phyloP scores from a whole-genome alignment of 2,797 vertebrate species.

The Glossophaga mutica region DNA sequence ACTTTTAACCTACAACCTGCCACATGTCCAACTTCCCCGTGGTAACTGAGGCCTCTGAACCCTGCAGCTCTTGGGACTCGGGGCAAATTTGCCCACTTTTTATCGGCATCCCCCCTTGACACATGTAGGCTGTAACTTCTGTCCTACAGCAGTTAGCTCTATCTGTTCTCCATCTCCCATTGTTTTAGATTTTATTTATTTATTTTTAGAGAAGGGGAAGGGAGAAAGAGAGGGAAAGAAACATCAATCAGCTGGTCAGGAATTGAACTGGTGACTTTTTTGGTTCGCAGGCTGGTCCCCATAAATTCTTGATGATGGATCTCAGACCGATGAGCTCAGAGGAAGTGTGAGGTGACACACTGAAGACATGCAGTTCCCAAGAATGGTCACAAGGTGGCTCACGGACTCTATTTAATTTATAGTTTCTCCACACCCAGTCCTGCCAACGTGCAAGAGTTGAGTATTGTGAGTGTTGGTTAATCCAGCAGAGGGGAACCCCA shows the following conservation, averaged over 20 bases:
- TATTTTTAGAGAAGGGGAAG: not conserved
- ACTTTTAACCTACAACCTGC: not conserved
- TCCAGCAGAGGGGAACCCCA: not conserved
- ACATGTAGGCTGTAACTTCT: not conserved
- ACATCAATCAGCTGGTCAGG: not conserved
- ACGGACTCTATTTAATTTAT: not conserved
- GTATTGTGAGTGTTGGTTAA: not conserved
- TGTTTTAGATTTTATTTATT: not conserved
- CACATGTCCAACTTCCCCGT: not conserved
- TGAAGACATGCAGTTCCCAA: not conserved
- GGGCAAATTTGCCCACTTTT: not conserved
- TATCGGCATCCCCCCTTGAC: not conserved
- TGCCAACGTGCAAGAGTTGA: not conserved
- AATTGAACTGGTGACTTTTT: not conserved
- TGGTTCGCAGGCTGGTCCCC: not conserved
- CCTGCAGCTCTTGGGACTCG: not conserved
- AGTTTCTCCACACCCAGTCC: not conserved
- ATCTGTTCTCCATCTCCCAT: not conserved
- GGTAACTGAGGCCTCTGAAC: not conserved
- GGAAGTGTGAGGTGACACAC: not conserved
- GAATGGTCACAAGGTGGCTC: constrained; percentile 45
- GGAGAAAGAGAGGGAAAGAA: not conserved
- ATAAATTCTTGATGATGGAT: not conserved
- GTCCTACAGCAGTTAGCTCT: not conserved
- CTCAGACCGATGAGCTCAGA: not conserved